Conservation (phyloP, 2,888 invertebrate species). For the Drosophila quinaria region DNA sequence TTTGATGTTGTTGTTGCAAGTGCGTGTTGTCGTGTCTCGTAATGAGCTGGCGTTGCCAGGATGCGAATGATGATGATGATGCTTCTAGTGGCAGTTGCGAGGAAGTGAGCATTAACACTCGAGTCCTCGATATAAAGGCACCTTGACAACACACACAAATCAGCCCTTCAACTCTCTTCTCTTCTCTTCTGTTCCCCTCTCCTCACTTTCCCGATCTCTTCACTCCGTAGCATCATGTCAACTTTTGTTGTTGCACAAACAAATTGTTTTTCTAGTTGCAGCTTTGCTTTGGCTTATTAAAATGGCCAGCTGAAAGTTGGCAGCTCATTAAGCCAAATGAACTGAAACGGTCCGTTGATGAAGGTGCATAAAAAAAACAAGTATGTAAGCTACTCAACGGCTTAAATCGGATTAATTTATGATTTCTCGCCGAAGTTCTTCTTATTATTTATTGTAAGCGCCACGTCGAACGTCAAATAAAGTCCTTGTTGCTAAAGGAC, state of each 20-base stretch:
- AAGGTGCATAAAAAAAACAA: constrained; percentile 44
- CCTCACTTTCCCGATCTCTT: not conserved
- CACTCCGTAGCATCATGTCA: constrained; percentile 42
- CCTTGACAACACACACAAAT: constrained; percentile 50
- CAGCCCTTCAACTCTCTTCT: not conserved
- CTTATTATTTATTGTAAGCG: constrained; percentile 22
- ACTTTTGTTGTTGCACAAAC: constrained; percentile 30
- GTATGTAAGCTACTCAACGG: constrained; percentile 79
- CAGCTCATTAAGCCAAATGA: constrained; percentile 53
- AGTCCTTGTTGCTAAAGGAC: constrained; percentile 49
- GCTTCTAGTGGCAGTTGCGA: constrained; percentile 32
- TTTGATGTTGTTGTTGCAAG: constrained; percentile 31
- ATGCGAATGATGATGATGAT: constrained; percentile 20
- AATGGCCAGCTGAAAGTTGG: constrained; percentile 5
- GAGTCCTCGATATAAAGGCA: constrained; percentile 23
- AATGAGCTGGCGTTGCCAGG: constrained; percentile 60
- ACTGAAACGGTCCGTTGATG: constrained; percentile 36
- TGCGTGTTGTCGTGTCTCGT: constrained; percentile 59
- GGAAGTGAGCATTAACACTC: constrained; percentile 46
- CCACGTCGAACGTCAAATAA: constrained; percentile 59
- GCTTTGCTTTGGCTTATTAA: constrained; percentile 31
- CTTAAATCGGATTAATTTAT: constrained; percentile 84
- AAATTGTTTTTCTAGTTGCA: constrained; percentile 36
- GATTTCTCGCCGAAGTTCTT: constrained; percentile 60
- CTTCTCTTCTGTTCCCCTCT: not conserved